phyloP scores from a whole-genome alignment of 2,797 vertebrate genomes.

The Lacerta bilineata region DNA sequence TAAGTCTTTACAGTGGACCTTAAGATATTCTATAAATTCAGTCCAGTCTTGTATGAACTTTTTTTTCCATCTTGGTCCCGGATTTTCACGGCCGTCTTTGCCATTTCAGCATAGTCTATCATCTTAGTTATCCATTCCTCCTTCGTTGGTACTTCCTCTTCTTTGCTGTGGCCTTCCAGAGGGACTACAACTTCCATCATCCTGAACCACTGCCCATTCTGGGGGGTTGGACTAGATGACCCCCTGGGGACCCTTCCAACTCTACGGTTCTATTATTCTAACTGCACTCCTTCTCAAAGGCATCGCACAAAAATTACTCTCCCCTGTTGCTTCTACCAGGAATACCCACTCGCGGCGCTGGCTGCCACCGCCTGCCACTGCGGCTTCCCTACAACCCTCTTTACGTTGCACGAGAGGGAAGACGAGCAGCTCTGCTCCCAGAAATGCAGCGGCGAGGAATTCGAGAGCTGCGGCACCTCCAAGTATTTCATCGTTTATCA shows the following conservation, averaged over 20 bases:
- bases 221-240: too few relatives aligned
- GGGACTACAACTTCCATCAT: too few relatives aligned
- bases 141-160: background rate
- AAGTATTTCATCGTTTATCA: slow-evolving; percentile 95
- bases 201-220: too few relatives aligned
- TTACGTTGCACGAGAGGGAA: slow-evolving; percentile 92
- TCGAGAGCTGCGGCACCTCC: slow-evolving; percentile 92
- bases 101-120: background rate
- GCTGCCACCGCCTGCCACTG: slow-evolving; percentile 90
- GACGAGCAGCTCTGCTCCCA: slow-evolving; percentile 92
- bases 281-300: too few relatives aligned
- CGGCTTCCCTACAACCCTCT: slow-evolving; percentile 91
- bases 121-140: background rate
- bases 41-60: too few relatives aligned
- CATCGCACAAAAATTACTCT: background rate
- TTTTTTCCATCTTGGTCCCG: too few relatives aligned
- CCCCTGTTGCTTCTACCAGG: slow-evolving; percentile 77
- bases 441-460: slow-evolving; percentile 90
- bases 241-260: too few relatives aligned
- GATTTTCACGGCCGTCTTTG: too few relatives aligned
- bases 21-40: too few relatives aligned
- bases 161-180: background rate
- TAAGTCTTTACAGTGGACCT: too few relatives aligned
- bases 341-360: slow-evolving; percentile 91
- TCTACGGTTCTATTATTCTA: too few relatives aligned